Base-by-base conservation (phyloP, 2,888 invertebrate species). In the Venusia cambrica region DNA sequence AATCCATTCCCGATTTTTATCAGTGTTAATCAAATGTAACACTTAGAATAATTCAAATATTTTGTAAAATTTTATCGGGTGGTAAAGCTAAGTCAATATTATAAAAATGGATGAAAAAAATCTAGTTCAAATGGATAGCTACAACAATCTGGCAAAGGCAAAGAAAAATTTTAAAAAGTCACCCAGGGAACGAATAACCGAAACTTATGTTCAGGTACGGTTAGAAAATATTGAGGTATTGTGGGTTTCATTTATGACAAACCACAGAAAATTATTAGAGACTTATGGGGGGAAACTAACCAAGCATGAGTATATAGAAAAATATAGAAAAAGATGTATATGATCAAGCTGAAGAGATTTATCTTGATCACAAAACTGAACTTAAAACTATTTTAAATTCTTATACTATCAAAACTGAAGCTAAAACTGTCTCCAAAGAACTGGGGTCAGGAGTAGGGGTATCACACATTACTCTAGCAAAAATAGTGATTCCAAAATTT, bases 111-210 rank as follows among this genome's bases (percentile, higher is more conserved):
- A 26, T 1, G 9, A 26, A 9, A 15, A 16, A 9, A 16, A 16
- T 15, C 1, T 26, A 2, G 5, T 26, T 2, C 25, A 26, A 16
- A 26, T 15, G 15, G 16, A 26, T 10, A 10, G 5, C 10, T 27
- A 27, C n/a, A n/a, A n/a, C n/a, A n/a, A n/a, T n/a, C n/a, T 17
- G n/a, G 11, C 11, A 28, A 18, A 35, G 10, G 35, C 35, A 3
- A 15, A 5, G 10, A 5, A 5, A 3, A 28, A 35, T 14, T 35
- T 18, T 18, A 35, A 35, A 4, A 35, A 35, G 24, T 26, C 30
- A 1, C 30, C 30, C 0, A 37, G 21, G 12, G 26, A 37, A 4
- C 5, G 26, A 6, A 5, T 37, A 5, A 13, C 16, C 1, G 5
- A 17, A 21, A 20, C 24, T 1, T 20, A 30, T 25, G 3, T 30